phyloP scores from a whole-genome alignment of 2,888 invertebrate genomes.

The Caenorhabditis becei region DNA sequence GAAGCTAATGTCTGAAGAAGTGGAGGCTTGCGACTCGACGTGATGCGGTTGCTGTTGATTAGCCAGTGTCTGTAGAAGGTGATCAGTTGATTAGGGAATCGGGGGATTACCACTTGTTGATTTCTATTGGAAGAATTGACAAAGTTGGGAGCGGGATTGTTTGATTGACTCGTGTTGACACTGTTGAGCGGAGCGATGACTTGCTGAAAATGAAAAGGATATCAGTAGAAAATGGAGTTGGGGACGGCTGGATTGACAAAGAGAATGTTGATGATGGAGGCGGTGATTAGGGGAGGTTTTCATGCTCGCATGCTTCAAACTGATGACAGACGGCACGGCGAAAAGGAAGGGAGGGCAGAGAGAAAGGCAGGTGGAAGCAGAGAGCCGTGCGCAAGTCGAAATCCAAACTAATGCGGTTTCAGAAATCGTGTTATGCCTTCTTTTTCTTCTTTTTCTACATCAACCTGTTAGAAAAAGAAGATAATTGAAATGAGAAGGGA shows the following conservation, averaged over 20 bases:
- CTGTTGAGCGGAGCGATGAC: conserved; percentile 21
- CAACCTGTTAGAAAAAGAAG: neutral
- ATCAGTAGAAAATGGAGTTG: neutral
- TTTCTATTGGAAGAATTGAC: conserved; percentile 6
- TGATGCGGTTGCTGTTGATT: conserved; percentile 7
- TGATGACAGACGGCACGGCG: neutral
- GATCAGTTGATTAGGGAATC: no score
- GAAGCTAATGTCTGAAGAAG: conserved; percentile 44
- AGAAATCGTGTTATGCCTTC: conserved; percentile 15
- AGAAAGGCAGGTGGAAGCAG: conserved; percentile 10
- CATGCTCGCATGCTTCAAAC: neutral
- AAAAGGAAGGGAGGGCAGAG: neutral
- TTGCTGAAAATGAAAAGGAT: conserved; percentile 19
- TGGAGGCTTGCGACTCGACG: conserved; percentile 35
- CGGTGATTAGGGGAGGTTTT: neutral
- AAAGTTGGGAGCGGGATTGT: neutral
- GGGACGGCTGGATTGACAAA: neutral
- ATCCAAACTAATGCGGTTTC: conserved; percentile 19
- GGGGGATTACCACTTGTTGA: conserved; percentile 16
- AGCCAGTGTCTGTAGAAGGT: conserved; percentile 53
- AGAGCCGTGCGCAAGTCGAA: neutral
- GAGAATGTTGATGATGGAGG: neutral
- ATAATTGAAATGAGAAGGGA: neutral
- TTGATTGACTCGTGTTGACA: conserved; percentile 14
- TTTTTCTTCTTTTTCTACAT: neutral